Evolutionary conservation across 2,113 vertebrate genomes (phyloP), one percentile per base, ranked within the genome.

Genomic region (Cyanoramphus novaezelandiae): DNA sequence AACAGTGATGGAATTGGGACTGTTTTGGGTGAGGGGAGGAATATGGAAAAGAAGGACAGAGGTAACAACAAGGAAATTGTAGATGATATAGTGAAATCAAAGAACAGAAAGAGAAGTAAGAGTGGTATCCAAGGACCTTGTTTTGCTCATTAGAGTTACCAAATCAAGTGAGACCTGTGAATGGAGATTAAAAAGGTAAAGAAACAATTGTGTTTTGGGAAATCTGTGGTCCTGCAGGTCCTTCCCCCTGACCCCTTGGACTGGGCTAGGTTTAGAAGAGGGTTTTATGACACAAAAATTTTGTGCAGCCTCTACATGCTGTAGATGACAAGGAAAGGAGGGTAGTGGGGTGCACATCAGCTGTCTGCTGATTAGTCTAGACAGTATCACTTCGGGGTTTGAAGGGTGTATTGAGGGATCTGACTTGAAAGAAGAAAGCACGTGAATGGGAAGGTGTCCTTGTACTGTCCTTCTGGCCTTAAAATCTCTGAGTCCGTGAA

Each of bases 231-330:
- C 46, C 31, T 71, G 23, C 17, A 89, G 3, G 8, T 89, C 43
- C 11, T 87, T 64, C 3, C 14, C 4, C 5, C 4, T 0, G 0
- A 21, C 8, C 14, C 11, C 5, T 85, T 86, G 55, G 28, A 49
- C 62, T 8, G 59, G 55, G 6, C 8, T 77, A 11, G 27, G 68
- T 57, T 87, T 27, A 85, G 46, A 85, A 12, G 13, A 59, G 7
- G 7, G 14, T 82, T 86, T 87, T 55, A 43, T 50, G 39, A 82
- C 11, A 31, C 1, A 60, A n/a, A 70, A 52, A 71, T 82, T 84
- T 91, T 89, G 17, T 43, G 37, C 0, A 3, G 13, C 5, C 23
- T 62, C 43, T 37, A 14, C 3, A 5, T 37, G 7, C 19, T 70
- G 44, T 27, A 68, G 62, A 43, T 50, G 27, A 60, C 1, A 4